Conservation (phyloP, 2,113 vertebrate species). For the Hemiscyllium ocellatum region DNA sequence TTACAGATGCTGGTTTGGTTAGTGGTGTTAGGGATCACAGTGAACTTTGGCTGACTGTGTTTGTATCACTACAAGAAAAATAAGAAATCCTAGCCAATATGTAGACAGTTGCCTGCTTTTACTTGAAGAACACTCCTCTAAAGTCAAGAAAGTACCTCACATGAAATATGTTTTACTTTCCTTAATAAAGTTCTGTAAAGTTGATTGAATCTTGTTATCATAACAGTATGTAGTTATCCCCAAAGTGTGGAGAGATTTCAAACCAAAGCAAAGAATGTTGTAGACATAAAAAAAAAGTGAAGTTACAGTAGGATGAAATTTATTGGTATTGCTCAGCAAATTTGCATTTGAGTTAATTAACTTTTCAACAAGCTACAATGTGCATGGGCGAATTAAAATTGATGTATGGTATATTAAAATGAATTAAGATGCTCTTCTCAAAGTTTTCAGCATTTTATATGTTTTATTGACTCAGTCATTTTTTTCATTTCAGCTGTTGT, state of each 20-base stretch:
- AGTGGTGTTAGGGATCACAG: neutral
- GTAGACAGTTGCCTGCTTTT: neutral
- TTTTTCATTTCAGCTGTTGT: neutral
- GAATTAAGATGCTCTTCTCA: neutral
- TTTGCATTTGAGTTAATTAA: neutral
- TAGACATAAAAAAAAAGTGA: neutral
- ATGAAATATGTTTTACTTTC: neutral
- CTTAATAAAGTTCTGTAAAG: neutral
- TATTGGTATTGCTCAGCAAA: neutral
- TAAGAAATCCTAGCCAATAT: neutral
- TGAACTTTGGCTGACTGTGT: neutral
- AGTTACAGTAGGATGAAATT: neutral
- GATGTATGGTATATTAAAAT: neutral
- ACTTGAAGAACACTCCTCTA: neutral
- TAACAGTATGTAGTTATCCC: neutral
- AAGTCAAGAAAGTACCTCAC: neutral
- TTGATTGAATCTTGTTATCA: neutral
- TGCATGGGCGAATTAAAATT: neutral
- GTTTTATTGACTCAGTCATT: neutral
- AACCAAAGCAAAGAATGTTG: neutral
- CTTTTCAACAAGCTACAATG: neutral
- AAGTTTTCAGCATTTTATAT: neutral
- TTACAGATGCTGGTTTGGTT: neutral
- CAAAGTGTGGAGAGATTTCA: neutral
- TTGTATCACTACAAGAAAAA: neutral